phyloP scores from a whole-genome alignment of 2,797 vertebrate genomes.

The Hypotaenidia okinawae region DNA sequence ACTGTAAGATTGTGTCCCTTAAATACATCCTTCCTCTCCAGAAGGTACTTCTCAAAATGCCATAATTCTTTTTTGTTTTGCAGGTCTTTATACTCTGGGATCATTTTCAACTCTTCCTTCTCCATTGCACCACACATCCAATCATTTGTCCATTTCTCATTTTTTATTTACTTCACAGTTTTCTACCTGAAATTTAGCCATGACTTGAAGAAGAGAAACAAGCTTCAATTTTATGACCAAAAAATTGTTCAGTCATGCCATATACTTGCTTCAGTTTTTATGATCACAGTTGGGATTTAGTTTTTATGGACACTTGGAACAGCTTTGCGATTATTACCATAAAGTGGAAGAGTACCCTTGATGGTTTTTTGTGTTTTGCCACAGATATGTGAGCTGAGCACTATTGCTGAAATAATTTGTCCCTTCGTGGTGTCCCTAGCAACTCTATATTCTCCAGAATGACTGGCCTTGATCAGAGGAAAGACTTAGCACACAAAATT shows the following conservation, averaged over 20 bases:
- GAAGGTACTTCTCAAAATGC: conserved; percentile 45
- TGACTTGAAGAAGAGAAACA: background rate
- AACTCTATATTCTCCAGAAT: background rate
- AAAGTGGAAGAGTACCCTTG: background rate
- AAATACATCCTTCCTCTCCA: conserved; percentile 34
- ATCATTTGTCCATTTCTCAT: background rate
- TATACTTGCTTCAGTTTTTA: background rate
- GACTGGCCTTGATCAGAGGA: background rate
- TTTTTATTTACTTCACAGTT: background rate
- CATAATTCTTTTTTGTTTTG: background rate
- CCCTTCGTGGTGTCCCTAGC: background rate
- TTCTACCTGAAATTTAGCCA: background rate
- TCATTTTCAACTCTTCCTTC: background rate
- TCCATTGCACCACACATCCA: background rate
- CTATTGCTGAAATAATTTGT: background rate
- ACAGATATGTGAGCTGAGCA: background rate
- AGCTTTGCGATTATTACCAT: background rate
- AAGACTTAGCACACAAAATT: background rate
- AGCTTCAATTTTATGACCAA: background rate
- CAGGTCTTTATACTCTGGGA: background rate
- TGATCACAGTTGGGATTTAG: background rate
- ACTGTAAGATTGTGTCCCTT: background rate
- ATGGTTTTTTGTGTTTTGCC: background rate
- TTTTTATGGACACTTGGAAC: background rate
- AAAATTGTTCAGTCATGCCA: background rate